A percentile compares a stretch with the other conserved stretches of the same genome.
phyloP scores from a whole-genome alignment of 2,113 vertebrate species.

The Lepus europaeus region DNA sequence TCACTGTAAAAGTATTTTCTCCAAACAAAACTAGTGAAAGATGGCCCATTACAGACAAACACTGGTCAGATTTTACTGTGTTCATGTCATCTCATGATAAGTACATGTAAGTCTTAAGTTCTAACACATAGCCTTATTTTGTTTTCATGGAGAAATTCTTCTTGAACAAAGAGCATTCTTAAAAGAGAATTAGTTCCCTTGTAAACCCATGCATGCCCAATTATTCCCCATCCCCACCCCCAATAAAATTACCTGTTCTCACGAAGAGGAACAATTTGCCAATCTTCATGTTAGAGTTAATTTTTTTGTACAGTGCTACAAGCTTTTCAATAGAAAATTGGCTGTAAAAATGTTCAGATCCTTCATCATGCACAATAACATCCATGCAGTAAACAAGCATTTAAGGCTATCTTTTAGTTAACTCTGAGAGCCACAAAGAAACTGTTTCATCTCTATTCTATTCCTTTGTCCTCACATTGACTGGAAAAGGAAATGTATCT shows the following conservation, averaged over 20 bases:
- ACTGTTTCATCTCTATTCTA: slow-evolving; percentile 76
- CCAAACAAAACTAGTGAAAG: slow-evolving; percentile 60
- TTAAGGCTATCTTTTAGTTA: slow-evolving; percentile 80
- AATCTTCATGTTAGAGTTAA: not conserved
- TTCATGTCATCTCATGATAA: not conserved
- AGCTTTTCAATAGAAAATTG: slow-evolving; percentile 33
- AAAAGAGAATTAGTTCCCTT: not conserved
- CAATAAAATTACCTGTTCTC: not conserved
- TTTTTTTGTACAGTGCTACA: slow-evolving; percentile 44
- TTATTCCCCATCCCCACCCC: not conserved
- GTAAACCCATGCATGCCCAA: not conserved
- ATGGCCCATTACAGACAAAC: not conserved
- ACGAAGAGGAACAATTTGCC: not conserved
- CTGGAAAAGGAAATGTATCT: slow-evolving; percentile 64
- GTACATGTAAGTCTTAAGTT: not conserved
- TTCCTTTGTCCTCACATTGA: slow-evolving; percentile 70
- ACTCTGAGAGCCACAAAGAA: slow-evolving; percentile 78
- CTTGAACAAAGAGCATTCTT: slow-evolving; percentile 15
- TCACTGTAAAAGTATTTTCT: slow-evolving; percentile 35
- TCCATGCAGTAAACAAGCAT: slow-evolving; percentile 75
- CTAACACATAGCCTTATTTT: not conserved
- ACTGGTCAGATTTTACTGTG: slow-evolving; percentile 38
- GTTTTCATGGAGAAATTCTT: slow-evolving; percentile 41
- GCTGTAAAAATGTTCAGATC: slow-evolving; percentile 61
- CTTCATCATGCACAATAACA: slow-evolving; percentile 81